Evolutionary conservation across 2,888 invertebrate species (phyloP), one percentile per base, ranked within the genome.

Genomic region (Tinea semifulvella): DNA sequence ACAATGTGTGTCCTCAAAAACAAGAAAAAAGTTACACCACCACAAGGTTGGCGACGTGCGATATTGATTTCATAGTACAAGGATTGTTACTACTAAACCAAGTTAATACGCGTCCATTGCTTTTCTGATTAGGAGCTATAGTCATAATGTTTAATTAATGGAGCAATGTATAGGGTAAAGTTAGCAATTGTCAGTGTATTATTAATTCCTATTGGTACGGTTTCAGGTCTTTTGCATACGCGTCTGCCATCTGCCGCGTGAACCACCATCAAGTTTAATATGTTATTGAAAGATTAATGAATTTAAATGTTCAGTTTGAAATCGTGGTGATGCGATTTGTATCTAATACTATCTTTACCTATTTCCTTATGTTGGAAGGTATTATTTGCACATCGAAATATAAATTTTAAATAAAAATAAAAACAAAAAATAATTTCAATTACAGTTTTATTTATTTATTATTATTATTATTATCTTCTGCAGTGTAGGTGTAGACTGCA

Each of bases 1-100:
- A 63, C 64, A 61, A 57, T 56, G 61, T 58, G 59, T 65, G 67
- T 64, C 65, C 63, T 65, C 61, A 67, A 65, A 68, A 67, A 61
- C 52, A 51, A 52, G 60, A 52, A 61, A 65, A 67, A 65, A 65
- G 61, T 53, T 53, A 53, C 54, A 55, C 52, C 48, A 53, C 47
- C 48, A 52, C 63, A 67, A 69, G 68, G 65, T 61, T 63, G 60
- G 53, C 61, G 56, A 56, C 61, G 58, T 53, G 53, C 51, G 52
- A 52, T 56, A 56, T 28, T 42, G 42, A 40, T 40, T 19, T 13
- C 20, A 4, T 40, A 14, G 40, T 36, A 18, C 36, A 14, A 7
- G 35, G 14, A 13, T 27, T 35, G 16, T 5, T 14, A 22, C 11
- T 13, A 22, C n/a, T 14, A 18, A 38, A 17, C 2, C n/a, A 3